Base-by-base conservation (phyloP, 2,888 invertebrate genomes). In the Aleiodes leptofemur region DNA sequence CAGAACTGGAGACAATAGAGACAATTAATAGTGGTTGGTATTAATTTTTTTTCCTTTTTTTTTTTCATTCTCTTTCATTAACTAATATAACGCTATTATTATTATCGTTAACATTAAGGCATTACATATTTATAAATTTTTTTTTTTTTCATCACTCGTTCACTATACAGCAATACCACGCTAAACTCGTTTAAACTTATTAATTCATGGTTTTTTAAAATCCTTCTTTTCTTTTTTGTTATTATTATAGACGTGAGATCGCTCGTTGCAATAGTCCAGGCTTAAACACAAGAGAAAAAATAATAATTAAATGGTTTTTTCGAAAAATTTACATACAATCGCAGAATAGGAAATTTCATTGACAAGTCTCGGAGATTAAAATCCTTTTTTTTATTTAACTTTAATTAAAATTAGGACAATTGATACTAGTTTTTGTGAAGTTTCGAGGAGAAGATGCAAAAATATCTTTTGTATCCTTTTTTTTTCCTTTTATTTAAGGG, bases 51-150 rank as follows among this genome's bases (percentile, higher is more conserved):
- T 51, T 29, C 23, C n/a, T 68, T 72, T 59, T 61, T 6, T 31
- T 51, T 48, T 48, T 8, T 51, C 23, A 70, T 76, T 31, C n/a
- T 70, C 16, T 48, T 69, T 79, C 81, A 78, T 83, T 79, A 83
- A 84, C 84, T 88, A 85, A 86, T 85, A 84, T 84, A 87, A 86
- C 84, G 84, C 87, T 88, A 86, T 82, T 83, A 84, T 87, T 88
- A 87, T 88, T 88, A 88, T 87, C 86, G 83, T 87, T 86, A 88
- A 88, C 88, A 86, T 88, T 89, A 89, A 89, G 89, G 88, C 88
- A 88, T 87, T 88, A 89, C 85, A 88, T 88, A 87, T 88, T 87
- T 86, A 87, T 87, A 86, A 87, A 84, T 84, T 85, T 23, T 34
- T 34, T 34, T 34, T 34, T 34, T 34, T 85, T 84, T 83, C 83